These are phyloP conservation scores for Natator depressus DNA, from an alignment of 2,113 vertebrate genomes.

Conservation along the genomic window DNA sequence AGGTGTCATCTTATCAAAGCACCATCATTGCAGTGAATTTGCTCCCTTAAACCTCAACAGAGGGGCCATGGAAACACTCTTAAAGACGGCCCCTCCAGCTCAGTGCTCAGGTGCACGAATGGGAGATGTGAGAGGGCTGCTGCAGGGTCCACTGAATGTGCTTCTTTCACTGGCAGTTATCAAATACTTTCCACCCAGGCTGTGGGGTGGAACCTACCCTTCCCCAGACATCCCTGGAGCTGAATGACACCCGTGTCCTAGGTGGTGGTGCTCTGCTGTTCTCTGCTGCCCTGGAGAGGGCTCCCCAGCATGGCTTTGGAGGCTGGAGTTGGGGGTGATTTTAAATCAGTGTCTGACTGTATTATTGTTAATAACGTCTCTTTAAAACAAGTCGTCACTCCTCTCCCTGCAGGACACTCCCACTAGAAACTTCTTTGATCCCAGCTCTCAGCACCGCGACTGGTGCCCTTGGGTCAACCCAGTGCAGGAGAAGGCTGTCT, in stretches of 20 bases:
- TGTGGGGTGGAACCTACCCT: not conserved
- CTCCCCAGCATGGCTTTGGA: not conserved
- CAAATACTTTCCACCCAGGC: not conserved
- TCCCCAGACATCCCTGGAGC: not conserved
- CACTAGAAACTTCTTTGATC: constrained; percentile 86
- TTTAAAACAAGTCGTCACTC: fast-evolving
- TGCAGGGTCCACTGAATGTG: not conserved
- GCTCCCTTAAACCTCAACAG: not conserved
- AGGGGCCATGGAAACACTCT: no score
- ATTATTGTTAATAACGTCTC: not conserved
- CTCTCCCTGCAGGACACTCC: constrained; percentile 79
- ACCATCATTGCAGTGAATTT: not conserved
- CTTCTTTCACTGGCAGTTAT: not conserved
- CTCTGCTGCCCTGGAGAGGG: not conserved
- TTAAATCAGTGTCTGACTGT: not conserved
- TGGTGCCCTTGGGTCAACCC: constrained; percentile 94
- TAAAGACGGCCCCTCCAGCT: not conserved
- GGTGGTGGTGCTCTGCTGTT: not conserved
- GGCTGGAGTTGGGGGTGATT: fast-evolving
- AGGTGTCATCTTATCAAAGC: not conserved
- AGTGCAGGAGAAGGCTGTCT: constrained; percentile 59
- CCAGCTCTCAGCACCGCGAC: constrained; percentile 91
- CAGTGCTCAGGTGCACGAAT: fast-evolving
- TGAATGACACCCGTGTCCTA: not conserved
- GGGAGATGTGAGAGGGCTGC: not conserved